phyloP scores from a whole-genome alignment of 2,113 vertebrate species.

The Anser brachyrhynchus region DNA sequence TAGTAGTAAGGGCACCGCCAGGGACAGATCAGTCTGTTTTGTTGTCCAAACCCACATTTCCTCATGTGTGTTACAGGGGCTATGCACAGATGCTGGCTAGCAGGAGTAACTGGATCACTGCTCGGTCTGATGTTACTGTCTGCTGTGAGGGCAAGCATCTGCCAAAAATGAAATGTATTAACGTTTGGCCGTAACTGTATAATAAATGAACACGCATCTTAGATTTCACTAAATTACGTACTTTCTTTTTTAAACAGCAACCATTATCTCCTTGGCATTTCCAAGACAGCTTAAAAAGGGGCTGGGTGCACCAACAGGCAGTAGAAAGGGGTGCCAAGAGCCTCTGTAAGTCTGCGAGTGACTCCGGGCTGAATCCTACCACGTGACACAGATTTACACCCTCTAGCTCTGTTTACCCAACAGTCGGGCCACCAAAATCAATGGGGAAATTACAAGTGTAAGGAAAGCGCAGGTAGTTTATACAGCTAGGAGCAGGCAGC shows the following conservation, averaged over 20 bases:
- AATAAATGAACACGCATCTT: background rate
- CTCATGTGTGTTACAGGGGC: rapidly evolving
- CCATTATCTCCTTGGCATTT: background rate
- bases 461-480: background rate
- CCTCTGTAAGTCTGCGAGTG: background rate
- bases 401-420: background rate
- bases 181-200: background rate
- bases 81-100: background rate
- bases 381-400: background rate
- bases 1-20: background rate
- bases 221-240: background rate
- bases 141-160: background rate
- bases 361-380: background rate
- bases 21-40: background rate
- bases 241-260: background rate
- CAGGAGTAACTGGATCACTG: background rate
- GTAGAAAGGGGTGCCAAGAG: background rate
- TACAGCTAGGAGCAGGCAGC: background rate
- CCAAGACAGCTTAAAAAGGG: background rate
- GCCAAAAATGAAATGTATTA: background rate
- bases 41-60: background rate
- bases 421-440: background rate
- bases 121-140: background rate
- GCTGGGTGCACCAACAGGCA: background rate
- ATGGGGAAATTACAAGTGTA: background rate